Evolutionary conservation across 2,113 vertebrate species (phyloP).

Genomic region (Cyphomyrus discorhynchus): DNA sequence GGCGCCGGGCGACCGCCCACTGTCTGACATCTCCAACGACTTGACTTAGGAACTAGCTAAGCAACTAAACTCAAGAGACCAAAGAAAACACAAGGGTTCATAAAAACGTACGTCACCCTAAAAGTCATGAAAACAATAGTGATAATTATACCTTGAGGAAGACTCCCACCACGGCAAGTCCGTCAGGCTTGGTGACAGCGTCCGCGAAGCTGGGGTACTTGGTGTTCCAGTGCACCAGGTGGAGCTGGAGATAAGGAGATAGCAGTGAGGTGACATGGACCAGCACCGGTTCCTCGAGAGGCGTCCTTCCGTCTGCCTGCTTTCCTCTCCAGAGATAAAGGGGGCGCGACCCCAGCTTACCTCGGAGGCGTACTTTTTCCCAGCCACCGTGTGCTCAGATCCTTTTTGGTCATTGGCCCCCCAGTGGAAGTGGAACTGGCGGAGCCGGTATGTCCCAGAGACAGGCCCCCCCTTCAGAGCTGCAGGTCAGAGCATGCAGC

Average conservation of each 20-base stretch:
- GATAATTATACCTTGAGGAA: constrained; percentile 75
- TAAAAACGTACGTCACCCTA: background rate
- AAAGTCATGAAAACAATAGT: background rate
- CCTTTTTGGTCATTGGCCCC: constrained; percentile 73
- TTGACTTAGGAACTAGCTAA: background rate
- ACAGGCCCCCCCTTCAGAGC: constrained; percentile 77
- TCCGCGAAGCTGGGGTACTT: constrained; percentile 78
- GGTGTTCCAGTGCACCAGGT: constrained; percentile 95
- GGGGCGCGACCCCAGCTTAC: constrained; percentile 49
- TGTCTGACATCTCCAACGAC: background rate
- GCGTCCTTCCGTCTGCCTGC: background rate
- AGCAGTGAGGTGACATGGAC: background rate
- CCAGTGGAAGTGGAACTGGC: constrained; percentile 95
- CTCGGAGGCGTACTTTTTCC: constrained; percentile 74
- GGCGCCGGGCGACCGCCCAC: background rate
- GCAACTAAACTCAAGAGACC: background rate
- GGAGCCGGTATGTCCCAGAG: constrained; percentile 71
- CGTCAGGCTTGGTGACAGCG: constrained; percentile 78
- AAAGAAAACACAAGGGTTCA: too few relatives aligned
- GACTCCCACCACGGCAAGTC: constrained; percentile 83
- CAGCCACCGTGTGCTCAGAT: constrained; percentile 80
- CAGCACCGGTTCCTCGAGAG: background rate
- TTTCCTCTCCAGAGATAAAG: background rate
- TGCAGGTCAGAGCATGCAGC: constrained; percentile 34
- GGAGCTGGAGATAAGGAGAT: constrained; percentile 64